Conservation (phyloP, 2,888 invertebrate species). For the Zygogramma bicolorata region DNA sequence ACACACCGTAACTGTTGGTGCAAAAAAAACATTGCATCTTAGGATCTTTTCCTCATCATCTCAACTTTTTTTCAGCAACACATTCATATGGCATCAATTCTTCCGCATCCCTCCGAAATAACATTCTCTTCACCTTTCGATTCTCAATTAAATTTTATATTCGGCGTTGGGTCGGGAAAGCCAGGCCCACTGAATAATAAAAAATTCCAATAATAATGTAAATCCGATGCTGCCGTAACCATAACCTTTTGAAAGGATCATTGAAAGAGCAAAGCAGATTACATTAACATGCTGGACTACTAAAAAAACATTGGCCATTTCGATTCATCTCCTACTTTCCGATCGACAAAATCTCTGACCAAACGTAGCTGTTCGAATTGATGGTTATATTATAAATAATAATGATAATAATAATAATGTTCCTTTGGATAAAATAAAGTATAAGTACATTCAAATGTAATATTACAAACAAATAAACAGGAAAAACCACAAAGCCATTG, state of each 20-base stretch:
- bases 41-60: neutral
- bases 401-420: too few relatives aligned
- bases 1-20: too few relatives aligned
- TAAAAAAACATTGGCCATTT: constrained; percentile 62
- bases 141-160: constrained; percentile 63
- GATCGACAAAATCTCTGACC: too few relatives aligned
- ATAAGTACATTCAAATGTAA: too few relatives aligned
- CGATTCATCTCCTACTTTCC: too few relatives aligned
- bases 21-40: too few relatives aligned
- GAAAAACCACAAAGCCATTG: too few relatives aligned
- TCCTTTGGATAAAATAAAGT: too few relatives aligned
- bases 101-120: neutral
- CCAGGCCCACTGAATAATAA: constrained; percentile 89
- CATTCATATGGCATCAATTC: neutral
- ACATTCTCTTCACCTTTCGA: constrained; percentile 68
- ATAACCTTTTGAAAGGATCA: constrained; percentile 94
- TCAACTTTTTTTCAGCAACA: neutral
- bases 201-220: constrained; percentile 85
- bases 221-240: constrained; percentile 90
- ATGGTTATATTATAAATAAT: too few relatives aligned
- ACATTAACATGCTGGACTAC: constrained; percentile 94
- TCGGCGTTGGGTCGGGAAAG: constrained; percentile 76
- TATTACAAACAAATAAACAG: too few relatives aligned
- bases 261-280: constrained; percentile 94
- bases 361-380: neutral